Percentiles rank a stretch among this genome's conserved stretches.
phyloP scores from a whole-genome alignment of 2,888 invertebrate genomes.

The Onchidella celtica region DNA sequence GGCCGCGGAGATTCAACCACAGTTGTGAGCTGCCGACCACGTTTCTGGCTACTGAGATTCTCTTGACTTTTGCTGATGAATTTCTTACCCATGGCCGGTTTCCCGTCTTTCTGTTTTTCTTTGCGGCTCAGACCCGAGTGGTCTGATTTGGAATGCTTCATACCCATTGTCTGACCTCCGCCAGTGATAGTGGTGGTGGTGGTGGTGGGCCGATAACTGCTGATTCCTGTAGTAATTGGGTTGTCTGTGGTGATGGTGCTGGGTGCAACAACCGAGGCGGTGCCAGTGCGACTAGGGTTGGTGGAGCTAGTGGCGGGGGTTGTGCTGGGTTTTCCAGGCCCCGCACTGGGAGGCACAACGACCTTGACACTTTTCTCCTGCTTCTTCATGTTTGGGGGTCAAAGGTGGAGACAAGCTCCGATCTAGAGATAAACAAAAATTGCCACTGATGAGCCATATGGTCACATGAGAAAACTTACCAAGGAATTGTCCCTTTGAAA shows the following conservation, averaged over 20 bases:
- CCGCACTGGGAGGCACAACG: background rate
- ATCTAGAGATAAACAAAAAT: background rate
- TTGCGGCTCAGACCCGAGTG: constrained; percentile 59
- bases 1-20: constrained; percentile 34
- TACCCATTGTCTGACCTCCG: constrained; percentile 53
- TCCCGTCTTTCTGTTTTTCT: constrained; percentile 53
- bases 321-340: background rate
- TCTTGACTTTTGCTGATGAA: constrained; percentile 78
- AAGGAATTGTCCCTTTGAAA: no score
- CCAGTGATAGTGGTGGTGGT: background rate
- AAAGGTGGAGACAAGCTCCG: no score
- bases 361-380: constrained; percentile 50
- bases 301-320: constrained; percentile 13
- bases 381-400: constrained; percentile 51
- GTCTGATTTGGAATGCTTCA: constrained; percentile 72
- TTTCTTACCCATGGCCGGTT: constrained; percentile 65
- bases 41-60: constrained; percentile 60
- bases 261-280: constrained; percentile 5
- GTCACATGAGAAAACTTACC: no score
- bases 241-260: background rate
- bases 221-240: constrained; percentile 6
- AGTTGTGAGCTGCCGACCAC: constrained; percentile 48
- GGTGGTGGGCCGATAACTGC: background rate
- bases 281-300: background rate
- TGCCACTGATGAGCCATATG: background rate